phyloP scores from a whole-genome alignment of 2,888 invertebrate species.

The Pogonocherus hispidulus region DNA sequence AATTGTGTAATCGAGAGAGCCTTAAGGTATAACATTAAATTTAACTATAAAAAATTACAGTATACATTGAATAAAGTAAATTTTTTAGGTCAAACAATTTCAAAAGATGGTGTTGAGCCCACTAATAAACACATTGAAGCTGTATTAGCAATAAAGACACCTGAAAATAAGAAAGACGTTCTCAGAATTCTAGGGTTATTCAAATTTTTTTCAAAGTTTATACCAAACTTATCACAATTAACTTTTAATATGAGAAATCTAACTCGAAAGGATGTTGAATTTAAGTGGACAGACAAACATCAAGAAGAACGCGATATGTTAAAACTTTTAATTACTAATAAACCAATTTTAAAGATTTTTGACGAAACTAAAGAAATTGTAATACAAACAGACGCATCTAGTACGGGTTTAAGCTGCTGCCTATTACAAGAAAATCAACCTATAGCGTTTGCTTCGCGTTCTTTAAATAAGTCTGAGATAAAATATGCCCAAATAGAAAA shows the following conservation, averaged over 20 bases:
- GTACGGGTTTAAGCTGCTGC: slow-evolving; percentile 39
- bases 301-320: background rate
- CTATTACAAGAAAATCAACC: slow-evolving; percentile 44
- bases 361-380: slow-evolving; percentile 31
- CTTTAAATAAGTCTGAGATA: slow-evolving; percentile 38
- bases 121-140: slow-evolving; percentile 39
- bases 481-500: slow-evolving; percentile 47
- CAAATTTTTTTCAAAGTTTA: slow-evolving; percentile 48
- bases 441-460: slow-evolving; percentile 43
- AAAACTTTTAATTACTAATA: background rate
- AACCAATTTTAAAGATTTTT: slow-evolving; percentile 40
- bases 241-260: slow-evolving; percentile 38
- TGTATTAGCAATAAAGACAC: slow-evolving; percentile 29
- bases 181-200: slow-evolving; percentile 42
- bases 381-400: slow-evolving; percentile 41
- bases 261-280: slow-evolving; percentile 36
- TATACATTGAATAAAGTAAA: slow-evolving; percentile 36
- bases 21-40: slow-evolving; percentile 37
- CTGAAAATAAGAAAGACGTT: slow-evolving; percentile 39
- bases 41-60: slow-evolving; percentile 46
- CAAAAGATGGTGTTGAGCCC: slow-evolving; percentile 37
- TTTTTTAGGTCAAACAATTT: slow-evolving; percentile 40
- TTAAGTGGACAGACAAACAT: slow-evolving; percentile 6
- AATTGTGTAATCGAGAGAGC: slow-evolving; percentile 37
- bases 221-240: slow-evolving; percentile 42